phyloP scores from a whole-genome alignment of 2,888 invertebrate genomes.

The Agapostemon virescens region DNA sequence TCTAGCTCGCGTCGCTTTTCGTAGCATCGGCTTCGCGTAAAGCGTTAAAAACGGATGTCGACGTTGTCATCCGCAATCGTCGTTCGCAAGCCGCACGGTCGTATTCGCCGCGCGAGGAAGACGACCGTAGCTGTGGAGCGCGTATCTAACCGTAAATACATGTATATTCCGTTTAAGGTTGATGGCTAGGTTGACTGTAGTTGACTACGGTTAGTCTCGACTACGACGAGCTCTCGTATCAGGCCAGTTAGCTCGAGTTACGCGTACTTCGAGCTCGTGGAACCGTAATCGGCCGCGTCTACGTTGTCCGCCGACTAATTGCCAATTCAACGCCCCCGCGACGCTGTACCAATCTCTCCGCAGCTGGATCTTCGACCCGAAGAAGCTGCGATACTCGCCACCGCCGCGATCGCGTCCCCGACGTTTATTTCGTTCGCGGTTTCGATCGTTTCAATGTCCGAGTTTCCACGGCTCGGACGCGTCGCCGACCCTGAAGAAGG shows the following conservation, averaged over 20 bases:
- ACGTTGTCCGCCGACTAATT: slow-evolving; percentile 54
- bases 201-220: slow-evolving; percentile 64
- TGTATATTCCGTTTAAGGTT: slow-evolving; percentile 73
- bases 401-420: not conserved
- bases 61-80: too few relatives aligned
- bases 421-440: not conserved
- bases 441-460: not conserved
- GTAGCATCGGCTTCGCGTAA: not conserved
- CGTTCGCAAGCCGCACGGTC: too few relatives aligned
- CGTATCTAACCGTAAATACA: slow-evolving; percentile 68
- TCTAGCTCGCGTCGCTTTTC: not conserved
- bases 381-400: not conserved
- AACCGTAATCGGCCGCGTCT: slow-evolving; percentile 55
- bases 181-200: slow-evolving; percentile 73
- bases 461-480: not conserved
- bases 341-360: slow-evolving; percentile 2
- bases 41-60: slow-evolving; percentile 55
- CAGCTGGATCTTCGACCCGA: slow-evolving; percentile 4
- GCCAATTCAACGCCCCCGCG: slow-evolving; percentile 62
- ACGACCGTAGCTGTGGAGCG: slow-evolving; percentile 1
- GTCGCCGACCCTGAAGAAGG: not conserved
- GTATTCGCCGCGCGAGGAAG: not conserved
- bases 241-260: slow-evolving; percentile 66
- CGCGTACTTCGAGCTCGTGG: slow-evolving; percentile 37
- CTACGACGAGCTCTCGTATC: slow-evolving; percentile 63